phyloP scores from a whole-genome alignment of 2,797 vertebrate species.

The Poeciliopsis presidionis region DNA sequence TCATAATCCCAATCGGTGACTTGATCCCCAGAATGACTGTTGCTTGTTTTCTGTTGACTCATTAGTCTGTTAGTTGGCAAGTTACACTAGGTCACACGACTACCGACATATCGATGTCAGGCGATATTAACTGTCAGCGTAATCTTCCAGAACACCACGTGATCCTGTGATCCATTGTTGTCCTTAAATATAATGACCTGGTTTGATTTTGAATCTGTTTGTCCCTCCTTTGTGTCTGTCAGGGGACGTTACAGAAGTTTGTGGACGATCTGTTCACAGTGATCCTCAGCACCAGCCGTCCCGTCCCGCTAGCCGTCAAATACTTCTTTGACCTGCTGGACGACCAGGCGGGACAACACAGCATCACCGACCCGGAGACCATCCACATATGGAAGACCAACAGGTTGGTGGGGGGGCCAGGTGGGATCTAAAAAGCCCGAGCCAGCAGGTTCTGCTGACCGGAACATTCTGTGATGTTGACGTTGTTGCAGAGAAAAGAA shows the following conservation, averaged over 20 bases:
- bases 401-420: constrained; percentile 72
- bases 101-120: background rate
- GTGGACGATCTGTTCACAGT: constrained; percentile 97
- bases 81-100: too few relatives aligned
- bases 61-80: too few relatives aligned
- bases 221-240: background rate
- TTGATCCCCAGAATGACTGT: too few relatives aligned
- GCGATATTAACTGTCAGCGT: background rate
- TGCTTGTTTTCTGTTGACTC: too few relatives aligned
- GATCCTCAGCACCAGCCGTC: constrained; percentile 93
- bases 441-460: background rate
- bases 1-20: too few relatives aligned
- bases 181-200: background rate
- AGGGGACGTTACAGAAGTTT: constrained; percentile 98
- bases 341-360: constrained; percentile 90
- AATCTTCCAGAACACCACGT: background rate
- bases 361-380: constrained; percentile 91
- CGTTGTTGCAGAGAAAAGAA: background rate
- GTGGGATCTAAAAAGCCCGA: background rate
- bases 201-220: background rate
- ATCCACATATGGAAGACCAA: constrained; percentile 99
- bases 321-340: constrained; percentile 98
- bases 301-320: constrained; percentile 93
- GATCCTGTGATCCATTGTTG: background rate
- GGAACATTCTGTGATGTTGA: background rate